Base-by-base conservation (phyloP, 2,888 invertebrate genomes). In the Lepidonotus clava region DNA sequence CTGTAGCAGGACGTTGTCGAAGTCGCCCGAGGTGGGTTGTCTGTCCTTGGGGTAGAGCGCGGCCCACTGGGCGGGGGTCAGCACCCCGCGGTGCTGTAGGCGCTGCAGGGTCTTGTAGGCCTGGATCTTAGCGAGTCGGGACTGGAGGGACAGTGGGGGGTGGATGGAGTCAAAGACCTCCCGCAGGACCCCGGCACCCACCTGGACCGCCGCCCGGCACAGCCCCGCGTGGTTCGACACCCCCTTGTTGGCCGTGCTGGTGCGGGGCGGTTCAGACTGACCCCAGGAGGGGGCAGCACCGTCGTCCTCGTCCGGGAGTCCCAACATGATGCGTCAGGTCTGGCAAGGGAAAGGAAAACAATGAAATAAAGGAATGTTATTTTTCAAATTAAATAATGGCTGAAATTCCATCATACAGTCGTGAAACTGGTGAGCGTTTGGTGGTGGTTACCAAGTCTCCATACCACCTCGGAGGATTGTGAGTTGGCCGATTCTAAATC, bases 1-100 rank as follows among this genome's bases (percentile, higher is more conserved):
- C 14, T 90, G 87, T 76, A 93, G 88, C 0, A 92, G 87, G 4
- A 89, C 89, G 56, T 90, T 90, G 89, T 92, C 92, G 86, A 89
- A 93, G 61, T 90, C 88, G 71, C 91, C 90, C 0, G 93, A 92
- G 0, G 89, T 80, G 1, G 90, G 87, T 40, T 90, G 88, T 87
- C 91, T 88, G 34, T 86, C 41, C 41, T 40, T 53, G 6, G 90
- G 88, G 56, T 89, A 90, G 32, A 90, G 83, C 32, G 76, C 21
- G 0, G 67, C 83, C 90, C 90, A 90, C 36, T 90, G 86, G 18
- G 83, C 53, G 4, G 61, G 83, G 21, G 51, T 86, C 28, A 85
- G 28, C 6, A 85, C n/a, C 21, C 88, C 88, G 11, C 66, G 46
- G 28, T 80, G 77, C 8, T 84, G 80, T 0, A 90, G 36, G 6